Percentiles rank a stretch among this genome's conserved stretches.
Evolutionary conservation across 2,888 invertebrate species (phyloP).

Genomic region (Ernsta delagoae): DNA sequence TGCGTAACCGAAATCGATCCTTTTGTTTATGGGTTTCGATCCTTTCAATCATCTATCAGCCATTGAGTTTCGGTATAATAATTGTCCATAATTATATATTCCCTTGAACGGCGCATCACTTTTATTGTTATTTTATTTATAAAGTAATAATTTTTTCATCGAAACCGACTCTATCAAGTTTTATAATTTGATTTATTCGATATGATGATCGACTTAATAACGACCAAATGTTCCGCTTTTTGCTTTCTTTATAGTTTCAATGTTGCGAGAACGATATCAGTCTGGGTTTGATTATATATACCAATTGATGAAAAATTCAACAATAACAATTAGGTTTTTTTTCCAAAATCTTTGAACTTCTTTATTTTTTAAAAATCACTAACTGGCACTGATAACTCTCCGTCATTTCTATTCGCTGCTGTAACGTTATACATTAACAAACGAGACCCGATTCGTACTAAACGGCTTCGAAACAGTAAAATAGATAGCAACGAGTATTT

Average conservation of each 20-base stretch:
- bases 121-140: constrained; percentile 86
- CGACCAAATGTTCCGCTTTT: constrained; percentile 77
- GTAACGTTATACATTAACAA: background rate
- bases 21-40: constrained; percentile 83
- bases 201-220: constrained; percentile 82
- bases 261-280: constrained; percentile 31
- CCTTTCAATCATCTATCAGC: constrained; percentile 84
- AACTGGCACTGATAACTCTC: background rate
- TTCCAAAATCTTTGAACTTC: too few species aligned
- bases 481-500: constrained; percentile 56
- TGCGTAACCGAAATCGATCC: constrained; percentile 80
- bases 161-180: constrained; percentile 79
- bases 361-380: too few species aligned
- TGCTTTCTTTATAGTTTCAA: constrained; percentile 32
- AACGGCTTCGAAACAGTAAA: constrained; percentile 56
- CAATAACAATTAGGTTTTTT: too few species aligned
- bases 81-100: constrained; percentile 85
- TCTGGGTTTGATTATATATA: constrained; percentile 23
- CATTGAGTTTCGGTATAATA: constrained; percentile 83
- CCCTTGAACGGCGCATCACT: constrained; percentile 81
- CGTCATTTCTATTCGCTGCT: background rate
- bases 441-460: background rate
- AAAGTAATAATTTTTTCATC: constrained; percentile 83
- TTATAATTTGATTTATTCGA: constrained; percentile 84
- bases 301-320: too few species aligned